Percentiles rank a stretch among this genome's conserved stretches.
phyloP scores from a whole-genome alignment of 2,113 vertebrate genomes.

The Heterocephalus glaber region DNA sequence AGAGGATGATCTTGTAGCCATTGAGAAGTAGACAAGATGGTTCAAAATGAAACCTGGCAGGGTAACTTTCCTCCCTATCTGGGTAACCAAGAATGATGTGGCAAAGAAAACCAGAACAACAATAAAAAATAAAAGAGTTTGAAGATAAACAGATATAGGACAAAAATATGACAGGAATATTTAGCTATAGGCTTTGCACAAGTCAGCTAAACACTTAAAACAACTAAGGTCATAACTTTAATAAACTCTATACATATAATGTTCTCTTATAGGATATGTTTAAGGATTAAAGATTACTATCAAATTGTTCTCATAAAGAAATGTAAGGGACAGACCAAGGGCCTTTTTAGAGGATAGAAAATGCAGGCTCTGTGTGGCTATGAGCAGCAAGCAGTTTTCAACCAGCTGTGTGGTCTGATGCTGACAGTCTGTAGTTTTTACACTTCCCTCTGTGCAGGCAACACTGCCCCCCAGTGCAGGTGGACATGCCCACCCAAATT shows the following conservation, averaged over 20 bases:
- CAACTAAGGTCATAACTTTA: background rate
- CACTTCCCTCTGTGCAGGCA: background rate
- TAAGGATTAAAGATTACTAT: background rate
- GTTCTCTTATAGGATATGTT: background rate
- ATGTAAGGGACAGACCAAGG: background rate
- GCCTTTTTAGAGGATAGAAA: background rate
- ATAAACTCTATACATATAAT: background rate
- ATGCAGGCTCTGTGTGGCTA: background rate
- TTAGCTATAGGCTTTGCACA: background rate
- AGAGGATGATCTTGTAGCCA: background rate
- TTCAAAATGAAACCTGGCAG: background rate
- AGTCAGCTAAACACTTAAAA: background rate
- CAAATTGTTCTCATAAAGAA: background rate
- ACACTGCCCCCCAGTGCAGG: background rate
- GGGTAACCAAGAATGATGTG: background rate
- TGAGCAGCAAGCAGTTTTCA: background rate
- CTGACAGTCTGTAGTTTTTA: background rate
- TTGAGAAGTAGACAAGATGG: background rate
- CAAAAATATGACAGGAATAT: background rate
- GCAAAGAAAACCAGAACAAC: background rate
- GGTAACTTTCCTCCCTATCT: background rate
- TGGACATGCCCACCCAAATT: background rate
- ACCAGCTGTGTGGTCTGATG: background rate
- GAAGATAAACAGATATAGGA: background rate
- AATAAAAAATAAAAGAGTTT: background rate